These are phyloP conservation scores for Styela plicata DNA, from an alignment of 23 tunicate species.

Conservation along the genomic window DNA sequence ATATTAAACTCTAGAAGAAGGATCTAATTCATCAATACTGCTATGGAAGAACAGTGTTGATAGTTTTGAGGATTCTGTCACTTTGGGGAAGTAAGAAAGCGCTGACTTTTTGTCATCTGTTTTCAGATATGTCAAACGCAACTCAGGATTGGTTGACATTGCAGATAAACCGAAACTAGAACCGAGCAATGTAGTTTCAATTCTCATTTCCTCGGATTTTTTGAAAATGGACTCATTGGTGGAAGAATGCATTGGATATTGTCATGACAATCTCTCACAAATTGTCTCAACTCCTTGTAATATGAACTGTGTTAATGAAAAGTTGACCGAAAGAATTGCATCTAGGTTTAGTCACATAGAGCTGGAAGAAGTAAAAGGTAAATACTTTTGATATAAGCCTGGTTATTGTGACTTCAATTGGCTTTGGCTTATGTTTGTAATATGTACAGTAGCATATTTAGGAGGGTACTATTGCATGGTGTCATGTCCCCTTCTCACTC, in stretches of 20 bases:
- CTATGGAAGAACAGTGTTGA: too few relatives aligned
- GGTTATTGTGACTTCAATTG: too few relatives aligned
- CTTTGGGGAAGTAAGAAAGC: too few relatives aligned
- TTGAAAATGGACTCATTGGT: conserved; percentile 93
- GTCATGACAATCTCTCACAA: conserved; percentile 75
- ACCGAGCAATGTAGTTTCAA: conserved; percentile 85
- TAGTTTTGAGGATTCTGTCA: too few relatives aligned
- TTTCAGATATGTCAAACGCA: conserved; percentile 69
- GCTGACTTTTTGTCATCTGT: background rate
- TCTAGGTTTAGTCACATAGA: conserved; percentile 57
- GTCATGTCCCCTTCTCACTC: too few relatives aligned
- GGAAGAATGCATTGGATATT: conserved; percentile 68
- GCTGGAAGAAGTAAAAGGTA: conserved; percentile 71
- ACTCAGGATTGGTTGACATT: conserved; percentile 47
- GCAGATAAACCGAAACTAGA: conserved; percentile 64
- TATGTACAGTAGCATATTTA: too few relatives aligned
- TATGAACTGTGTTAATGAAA: conserved; percentile 93
- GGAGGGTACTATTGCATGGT: too few relatives aligned
- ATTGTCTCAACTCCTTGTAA: conserved; percentile 91
- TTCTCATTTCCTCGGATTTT: conserved; percentile 93
- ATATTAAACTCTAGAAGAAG: too few relatives aligned
- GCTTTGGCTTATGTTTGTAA: too few relatives aligned
- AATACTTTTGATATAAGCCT: background rate
- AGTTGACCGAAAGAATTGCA: conserved; percentile 61
- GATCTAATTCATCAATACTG: too few relatives aligned